phyloP scores from a whole-genome alignment of 1,140 invertebrate species.

The Calephelis nemesis region DNA sequence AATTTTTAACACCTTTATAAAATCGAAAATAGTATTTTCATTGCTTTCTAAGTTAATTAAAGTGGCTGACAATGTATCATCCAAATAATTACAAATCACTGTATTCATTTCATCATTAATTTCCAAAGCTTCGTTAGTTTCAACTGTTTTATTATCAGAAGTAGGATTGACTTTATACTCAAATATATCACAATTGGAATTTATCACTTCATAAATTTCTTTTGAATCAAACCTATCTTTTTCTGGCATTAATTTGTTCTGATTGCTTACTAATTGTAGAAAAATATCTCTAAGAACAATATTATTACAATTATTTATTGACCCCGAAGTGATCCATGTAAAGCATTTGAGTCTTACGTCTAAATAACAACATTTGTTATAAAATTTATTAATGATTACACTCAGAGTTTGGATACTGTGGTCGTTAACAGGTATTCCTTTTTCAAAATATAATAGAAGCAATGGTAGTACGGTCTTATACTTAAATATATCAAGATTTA shows the following conservation, averaged over 20 bases:
- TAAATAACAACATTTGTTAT: conserved; percentile 46
- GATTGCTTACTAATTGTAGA: conserved; percentile 48
- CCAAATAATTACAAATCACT: conserved; percentile 39
- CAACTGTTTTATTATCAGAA: neutral
- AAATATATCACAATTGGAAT: conserved; percentile 33
- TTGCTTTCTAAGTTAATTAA: conserved; percentile 31
- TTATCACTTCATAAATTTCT: conserved; percentile 21
- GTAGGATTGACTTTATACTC: conserved; percentile 39
- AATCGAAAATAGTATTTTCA: conserved; percentile 35
- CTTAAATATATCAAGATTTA: conserved; percentile 42
- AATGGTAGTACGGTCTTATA: conserved; percentile 50
- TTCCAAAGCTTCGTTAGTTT: conserved; percentile 33
- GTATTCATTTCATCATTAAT: conserved; percentile 37
- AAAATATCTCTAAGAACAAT: conserved; percentile 39
- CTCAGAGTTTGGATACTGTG: conserved; percentile 50
- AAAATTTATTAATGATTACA: conserved; percentile 49
- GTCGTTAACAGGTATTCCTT: conserved; percentile 57
- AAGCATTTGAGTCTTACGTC: conserved; percentile 47
- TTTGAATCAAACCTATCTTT: conserved; percentile 11
- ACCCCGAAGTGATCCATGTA: conserved; percentile 47
- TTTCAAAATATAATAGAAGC: conserved; percentile 54
- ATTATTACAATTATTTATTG: conserved; percentile 35
- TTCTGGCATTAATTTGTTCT: conserved; percentile 41
- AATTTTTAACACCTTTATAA: conserved; percentile 41
- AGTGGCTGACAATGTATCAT: conserved; percentile 31